Evolutionary conservation across 2,888 invertebrate genomes (phyloP), one percentile per base, ranked within the genome.

Genomic region (Dasysyrphus tricinctus): DNA sequence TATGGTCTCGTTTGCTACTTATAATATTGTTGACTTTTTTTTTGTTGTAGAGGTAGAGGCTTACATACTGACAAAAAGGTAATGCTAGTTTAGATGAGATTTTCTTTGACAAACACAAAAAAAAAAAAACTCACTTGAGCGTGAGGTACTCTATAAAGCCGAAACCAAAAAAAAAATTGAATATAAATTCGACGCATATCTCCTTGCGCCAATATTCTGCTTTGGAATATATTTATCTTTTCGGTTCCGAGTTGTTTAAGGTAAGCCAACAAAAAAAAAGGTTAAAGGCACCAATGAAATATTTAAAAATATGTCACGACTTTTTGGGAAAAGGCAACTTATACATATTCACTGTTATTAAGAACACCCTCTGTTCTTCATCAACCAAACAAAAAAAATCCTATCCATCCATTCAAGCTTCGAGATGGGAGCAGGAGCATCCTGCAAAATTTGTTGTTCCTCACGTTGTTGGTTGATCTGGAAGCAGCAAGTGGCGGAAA

Each of bases 401-500:
- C 24, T 24, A 12, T 42, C 19, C 59, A 56, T 44, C 72, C 56
- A 24, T 72, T 39, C n/a, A 16, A 44, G 47, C n/a, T 42, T 44
- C 54, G 8, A 54, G 19, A n/a, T 63, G 19, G 44, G 3, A 24
- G 24, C 24, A 24, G 3, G 24, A 34, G 37, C 32, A n/a, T 37
- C 51, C 51, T 37, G 51, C 0, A n/a, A 69, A 82, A 73, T 63
- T 72, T 70, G 65, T 72, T 80, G 56, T 56, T 79, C 16, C 63
- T 75, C 70, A 75, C 42, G 57, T 79, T 81, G 37, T 61, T 51
- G 39, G 49, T 37, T 63, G 19, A 51, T 39, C 39, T 54, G 34
- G 39, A 56, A 81, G 81, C 81, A 85, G 81, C 80, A 85, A 85
- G 81, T 85, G 81, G 85, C 70, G 78, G 81, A 82, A 78, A 82